Evolutionary conservation across 2,113 vertebrate species (phyloP).

Genomic region (Alligator mississippiensis): DNA sequence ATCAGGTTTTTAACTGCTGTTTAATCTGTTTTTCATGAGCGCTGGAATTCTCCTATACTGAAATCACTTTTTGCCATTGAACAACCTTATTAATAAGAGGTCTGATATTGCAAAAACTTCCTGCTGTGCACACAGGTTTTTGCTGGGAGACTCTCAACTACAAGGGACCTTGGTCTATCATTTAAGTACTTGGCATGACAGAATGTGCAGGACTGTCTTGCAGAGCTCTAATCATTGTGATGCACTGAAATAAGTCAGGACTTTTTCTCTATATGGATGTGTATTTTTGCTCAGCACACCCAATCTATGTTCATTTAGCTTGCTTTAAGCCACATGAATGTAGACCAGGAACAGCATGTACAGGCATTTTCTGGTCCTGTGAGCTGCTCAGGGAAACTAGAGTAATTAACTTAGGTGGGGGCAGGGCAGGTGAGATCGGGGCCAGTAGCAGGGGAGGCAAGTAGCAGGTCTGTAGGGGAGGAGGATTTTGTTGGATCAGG

Average conservation of each 20-base stretch:
- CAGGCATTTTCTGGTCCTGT: too few species aligned
- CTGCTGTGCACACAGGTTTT: neutral
- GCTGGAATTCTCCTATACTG: neutral
- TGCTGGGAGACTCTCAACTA: rapidly evolving
- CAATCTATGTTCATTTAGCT: too few species aligned
- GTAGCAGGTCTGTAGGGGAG: too few species aligned
- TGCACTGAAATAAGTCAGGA: neutral
- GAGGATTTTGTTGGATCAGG: too few species aligned
- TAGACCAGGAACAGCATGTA: too few species aligned
- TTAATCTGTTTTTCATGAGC: conserved; percentile 14
- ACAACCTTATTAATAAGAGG: neutral
- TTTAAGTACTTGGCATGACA: neutral
- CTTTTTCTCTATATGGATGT: neutral
- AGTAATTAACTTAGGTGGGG: too few species aligned
- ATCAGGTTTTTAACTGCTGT: conserved; percentile 47
- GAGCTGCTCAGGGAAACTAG: too few species aligned
- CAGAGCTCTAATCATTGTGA: neutral
- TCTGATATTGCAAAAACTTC: neutral
- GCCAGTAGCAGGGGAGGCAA: too few species aligned
- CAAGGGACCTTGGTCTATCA: neutral
- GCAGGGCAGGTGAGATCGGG: too few species aligned
- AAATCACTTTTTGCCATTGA: neutral
- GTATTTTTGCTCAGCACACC: too few species aligned
- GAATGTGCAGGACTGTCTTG: neutral
- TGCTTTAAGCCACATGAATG: too few species aligned